Conservation (phyloP, 2,888 invertebrate genomes). For the Orthosia gracilis region DNA sequence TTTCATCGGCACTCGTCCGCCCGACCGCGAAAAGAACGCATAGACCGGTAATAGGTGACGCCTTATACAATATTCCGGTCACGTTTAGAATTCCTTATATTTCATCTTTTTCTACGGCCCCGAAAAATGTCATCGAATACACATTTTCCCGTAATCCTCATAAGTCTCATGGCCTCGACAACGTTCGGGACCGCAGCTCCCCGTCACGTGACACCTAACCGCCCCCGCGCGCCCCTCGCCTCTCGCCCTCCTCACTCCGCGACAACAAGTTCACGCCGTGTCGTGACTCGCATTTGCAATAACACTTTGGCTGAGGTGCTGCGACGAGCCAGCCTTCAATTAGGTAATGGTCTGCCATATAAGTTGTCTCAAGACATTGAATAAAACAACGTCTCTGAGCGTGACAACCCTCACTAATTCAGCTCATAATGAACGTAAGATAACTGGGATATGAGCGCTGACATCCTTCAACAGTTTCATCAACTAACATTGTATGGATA, state of each 20-base stretch:
- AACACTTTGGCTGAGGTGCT: conserved; percentile 74
- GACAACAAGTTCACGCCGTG: conserved; percentile 83
- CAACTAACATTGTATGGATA: conserved; percentile 63
- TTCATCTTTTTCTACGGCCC: conserved; percentile 90
- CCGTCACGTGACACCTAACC: conserved; percentile 75
- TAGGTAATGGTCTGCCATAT: conserved; percentile 75
- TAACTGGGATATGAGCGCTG: conserved; percentile 37
- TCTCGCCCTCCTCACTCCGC: conserved; percentile 50
- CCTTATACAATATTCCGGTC: conserved; percentile 86
- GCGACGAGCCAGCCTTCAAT: conserved; percentile 78
- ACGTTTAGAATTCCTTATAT: conserved; percentile 91
- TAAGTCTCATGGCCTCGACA: conserved; percentile 88
- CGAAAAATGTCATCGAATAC: conserved; percentile 91
- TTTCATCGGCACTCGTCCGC: conserved; percentile 87
- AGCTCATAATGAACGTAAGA: conserved; percentile 54
- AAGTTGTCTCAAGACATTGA: conserved; percentile 76
- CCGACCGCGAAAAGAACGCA: conserved; percentile 89
- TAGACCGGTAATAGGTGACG: conserved; percentile 90
- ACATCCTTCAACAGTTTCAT: conserved; percentile 40
- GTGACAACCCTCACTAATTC: conserved; percentile 63
- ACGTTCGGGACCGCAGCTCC: conserved; percentile 75
- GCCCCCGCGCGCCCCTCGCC: conserved; percentile 57
- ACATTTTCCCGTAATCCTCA: conserved; percentile 91
- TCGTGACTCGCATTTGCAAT: conserved; percentile 85
- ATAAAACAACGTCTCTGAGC: conserved; percentile 64